Evolutionary conservation across 2,797 vertebrate genomes (phyloP), one percentile per base, ranked within the genome.

Genomic region (Clarias platycephalus): DNA sequence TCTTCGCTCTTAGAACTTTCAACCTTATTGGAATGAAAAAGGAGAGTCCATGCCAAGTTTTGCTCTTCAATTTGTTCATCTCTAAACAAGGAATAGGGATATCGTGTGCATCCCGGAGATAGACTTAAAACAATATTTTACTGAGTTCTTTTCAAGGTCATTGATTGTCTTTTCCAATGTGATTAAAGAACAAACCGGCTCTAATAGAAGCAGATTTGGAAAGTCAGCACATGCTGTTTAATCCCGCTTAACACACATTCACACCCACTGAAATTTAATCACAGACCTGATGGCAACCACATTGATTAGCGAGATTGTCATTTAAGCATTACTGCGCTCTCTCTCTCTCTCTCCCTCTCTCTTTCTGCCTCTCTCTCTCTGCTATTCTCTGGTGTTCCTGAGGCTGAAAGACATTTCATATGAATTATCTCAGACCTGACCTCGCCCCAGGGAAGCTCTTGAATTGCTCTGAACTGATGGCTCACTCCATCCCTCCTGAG

Each of bases 281-380:
- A 88, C 84, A 71, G 81, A 88, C 80, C 64, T 86, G 80, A 84
- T 85, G 79, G 85, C 57, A 88, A 84, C 82, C 81, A 72, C 74
- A 86, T 87, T 90, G 89, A 90, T 91, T 89, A 85, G 80, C 79
- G 68, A 77, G 40, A 83, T 71, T 90, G 89, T 74, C 88, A 86
- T 88, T 93, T 90, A 91, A 86, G 71, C 85, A 44, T 80, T 55
- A 66, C 76, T 58, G 66, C 83, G 70, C 53, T n/a, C 64, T 84
- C 79, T 80, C 76, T 37, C 77, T 40, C 31, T 8, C 44, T 9
- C 24, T 24, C 79, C 62, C 40, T 76, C 86, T 6, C 5, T 40
- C 6, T 40, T 55, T 4, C 70, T 24, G 3, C 31, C 81, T 31
- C 26, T 2, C 34, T 37, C 5, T 40, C 37, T 40, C 63, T 4